A percentile compares a stretch with the other conserved stretches of the same genome.
Conservation (phyloP, 1,140 invertebrate species). For the Drosophila subpulchrella region DNA sequence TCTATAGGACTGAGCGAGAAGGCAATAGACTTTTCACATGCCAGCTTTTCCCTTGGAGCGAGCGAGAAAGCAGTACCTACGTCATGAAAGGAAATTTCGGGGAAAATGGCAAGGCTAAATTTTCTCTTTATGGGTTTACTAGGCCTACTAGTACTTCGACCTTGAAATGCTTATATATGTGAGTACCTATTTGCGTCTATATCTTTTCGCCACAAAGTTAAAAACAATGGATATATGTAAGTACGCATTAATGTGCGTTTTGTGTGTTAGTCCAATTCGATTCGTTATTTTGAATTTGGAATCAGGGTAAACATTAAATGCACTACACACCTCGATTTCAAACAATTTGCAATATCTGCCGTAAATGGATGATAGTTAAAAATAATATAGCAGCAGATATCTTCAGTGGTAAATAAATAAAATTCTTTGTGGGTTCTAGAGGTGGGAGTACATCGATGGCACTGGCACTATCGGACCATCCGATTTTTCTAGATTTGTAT, state of each 20-base stretch:
- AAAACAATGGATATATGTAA: conserved; percentile 14
- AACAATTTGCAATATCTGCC: neutral
- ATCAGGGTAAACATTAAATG: neutral
- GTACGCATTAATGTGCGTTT: too few species aligned
- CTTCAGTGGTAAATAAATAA: conserved; percentile 10
- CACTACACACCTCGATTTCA: conserved; percentile 5
- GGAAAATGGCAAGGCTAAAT: neutral
- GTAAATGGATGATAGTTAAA: neutral
- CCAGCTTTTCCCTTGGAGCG: neutral
- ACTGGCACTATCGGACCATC: neutral
- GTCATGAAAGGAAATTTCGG: conserved; percentile 2
- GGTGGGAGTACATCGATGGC: neutral
- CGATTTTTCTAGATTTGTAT: neutral
- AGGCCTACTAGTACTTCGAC: neutral
- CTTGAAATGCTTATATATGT: neutral
- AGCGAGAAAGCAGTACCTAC: neutral
- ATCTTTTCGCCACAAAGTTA: conserved; percentile 1
- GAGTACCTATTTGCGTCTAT: neutral
- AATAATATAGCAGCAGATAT: neutral
- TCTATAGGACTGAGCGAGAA: neutral
- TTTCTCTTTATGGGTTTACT: neutral
- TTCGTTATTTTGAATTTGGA: neutral
- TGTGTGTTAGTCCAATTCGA: neutral
- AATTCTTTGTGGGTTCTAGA: conserved; percentile 6
- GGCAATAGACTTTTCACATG: neutral